phyloP scores from a whole-genome alignment of 2,888 invertebrate genomes.

The Tethea ocularis region DNA sequence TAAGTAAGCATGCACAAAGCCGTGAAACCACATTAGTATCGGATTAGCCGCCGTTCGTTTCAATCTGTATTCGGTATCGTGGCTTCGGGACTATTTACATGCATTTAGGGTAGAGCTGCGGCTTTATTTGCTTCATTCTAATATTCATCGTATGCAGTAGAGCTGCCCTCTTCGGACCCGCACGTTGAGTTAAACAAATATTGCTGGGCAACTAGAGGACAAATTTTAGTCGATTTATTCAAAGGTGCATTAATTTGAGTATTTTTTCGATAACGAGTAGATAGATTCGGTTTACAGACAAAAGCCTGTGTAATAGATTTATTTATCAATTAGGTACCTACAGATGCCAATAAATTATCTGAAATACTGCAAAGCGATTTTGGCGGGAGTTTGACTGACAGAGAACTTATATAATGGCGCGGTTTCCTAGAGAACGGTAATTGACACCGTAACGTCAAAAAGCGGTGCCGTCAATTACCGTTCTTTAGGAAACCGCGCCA shows the following conservation, averaged over 20 bases:
- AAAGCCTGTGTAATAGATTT: too few relatives aligned
- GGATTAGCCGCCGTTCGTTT: conserved; percentile 66
- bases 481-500: too few relatives aligned
- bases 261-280: background rate
- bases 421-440: too few relatives aligned
- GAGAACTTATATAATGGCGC: too few relatives aligned
- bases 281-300: too few relatives aligned
- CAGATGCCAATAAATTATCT: too few relatives aligned
- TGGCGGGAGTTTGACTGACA: too few relatives aligned
- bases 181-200: background rate
- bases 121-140: conserved; percentile 65
- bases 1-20: conserved; percentile 15
- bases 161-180: conserved; percentile 34
- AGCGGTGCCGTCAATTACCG: too few relatives aligned
- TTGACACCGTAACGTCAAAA: too few relatives aligned
- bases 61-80: conserved; percentile 70
- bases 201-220: background rate
- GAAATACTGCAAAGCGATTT: too few relatives aligned
- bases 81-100: conserved; percentile 70
- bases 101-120: conserved; percentile 56
- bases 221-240: too few relatives aligned
- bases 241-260: conserved; percentile 1
- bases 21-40: conserved; percentile 46
- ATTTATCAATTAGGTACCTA: too few relatives aligned
- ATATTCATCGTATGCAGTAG: conserved; percentile 50